Evolutionary conservation across 2,797 vertebrate species (phyloP), one percentile per base, ranked within the genome.

Genomic region (Centropyge bicolor): DNA sequence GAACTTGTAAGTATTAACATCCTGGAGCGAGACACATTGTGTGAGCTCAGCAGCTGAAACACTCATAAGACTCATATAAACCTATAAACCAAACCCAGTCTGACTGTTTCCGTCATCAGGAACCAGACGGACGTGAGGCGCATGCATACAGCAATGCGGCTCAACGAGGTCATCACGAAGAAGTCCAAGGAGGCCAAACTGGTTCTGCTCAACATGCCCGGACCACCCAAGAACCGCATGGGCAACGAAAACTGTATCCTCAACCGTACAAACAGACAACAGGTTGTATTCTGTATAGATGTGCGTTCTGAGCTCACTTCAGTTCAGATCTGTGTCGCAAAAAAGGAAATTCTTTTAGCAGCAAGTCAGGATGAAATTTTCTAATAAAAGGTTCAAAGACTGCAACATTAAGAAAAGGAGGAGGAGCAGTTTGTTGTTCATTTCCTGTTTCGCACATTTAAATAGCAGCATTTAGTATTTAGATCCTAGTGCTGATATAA

Each of bases 201-300:
- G 3, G 96, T 99, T 66, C 95, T 99, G 91, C 96, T 99, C 74
- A 99, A 99, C 93, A 99, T 99, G 98, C 98, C 98, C 0, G 98
- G 98, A 36, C 97, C 98, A 41, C 97, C 98, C 6, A 98, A 96
- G 93, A 98, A 99, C 92, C 95, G 97, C 17, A 95, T 96, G 65
- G 98, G 98, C 17, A 97, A 98, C 5, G 98, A 99, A 89, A 98
- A 98, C 93, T 99, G 98, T 99, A 99, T 99, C 92, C 92, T 92
- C 16, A 46, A 60, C 43, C 14, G 27, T 31, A 31, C 4, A 72
- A 14, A 13, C 13, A 57, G 8, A 22, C n/a, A 19, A 36, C n/a
- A 54, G 4, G 12, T 19, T 51, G 13, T 60, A 4, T 14, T 35
- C 35, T 0, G 10, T 36, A 27, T 13, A 0, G 51, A 10, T 31